Percentiles rank a stretch among this genome's conserved stretches.
Evolutionary conservation across 2,888 invertebrate species (phyloP).

Genomic region (Octonoba sinensis): DNA sequence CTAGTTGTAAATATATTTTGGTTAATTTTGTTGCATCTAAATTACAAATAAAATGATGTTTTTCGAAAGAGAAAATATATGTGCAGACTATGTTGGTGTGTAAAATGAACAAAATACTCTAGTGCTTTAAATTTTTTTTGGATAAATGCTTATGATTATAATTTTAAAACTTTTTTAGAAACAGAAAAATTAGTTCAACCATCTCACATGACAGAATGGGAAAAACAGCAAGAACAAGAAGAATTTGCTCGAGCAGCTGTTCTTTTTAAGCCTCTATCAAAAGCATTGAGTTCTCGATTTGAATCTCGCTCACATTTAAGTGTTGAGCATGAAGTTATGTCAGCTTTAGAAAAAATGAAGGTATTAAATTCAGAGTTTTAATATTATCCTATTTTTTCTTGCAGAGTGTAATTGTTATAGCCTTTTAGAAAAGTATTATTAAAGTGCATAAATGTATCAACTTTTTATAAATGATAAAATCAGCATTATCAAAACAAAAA

Average conservation of each 20-base stretch:
- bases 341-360: conserved; percentile 39
- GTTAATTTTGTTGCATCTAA: too few relatives aligned
- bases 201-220: conserved; percentile 81
- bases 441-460: too few relatives aligned
- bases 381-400: too few relatives aligned
- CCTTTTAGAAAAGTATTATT: too few relatives aligned
- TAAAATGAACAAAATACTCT: not conserved
- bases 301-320: conserved; percentile 74
- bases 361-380: conserved; percentile 14
- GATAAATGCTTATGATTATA: not conserved
- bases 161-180: conserved; percentile 67
- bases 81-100: not conserved
- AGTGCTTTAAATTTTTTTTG: not conserved
- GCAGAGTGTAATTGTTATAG: too few relatives aligned
- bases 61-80: too few relatives aligned
- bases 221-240: conserved; percentile 81
- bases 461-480: too few relatives aligned
- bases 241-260: conserved; percentile 85
- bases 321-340: conserved; percentile 56
- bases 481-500: too few relatives aligned
- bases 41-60: too few relatives aligned
- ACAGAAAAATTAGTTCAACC: conserved; percentile 70
- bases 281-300: conserved; percentile 75
- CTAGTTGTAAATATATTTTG: too few relatives aligned
- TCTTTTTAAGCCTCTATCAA: conserved; percentile 78